A percentile compares a stretch with the other conserved stretches of the same genome.
Evolutionary conservation across 2,888 invertebrate species (phyloP).

Genomic region (Geotrupes spiniger): DNA sequence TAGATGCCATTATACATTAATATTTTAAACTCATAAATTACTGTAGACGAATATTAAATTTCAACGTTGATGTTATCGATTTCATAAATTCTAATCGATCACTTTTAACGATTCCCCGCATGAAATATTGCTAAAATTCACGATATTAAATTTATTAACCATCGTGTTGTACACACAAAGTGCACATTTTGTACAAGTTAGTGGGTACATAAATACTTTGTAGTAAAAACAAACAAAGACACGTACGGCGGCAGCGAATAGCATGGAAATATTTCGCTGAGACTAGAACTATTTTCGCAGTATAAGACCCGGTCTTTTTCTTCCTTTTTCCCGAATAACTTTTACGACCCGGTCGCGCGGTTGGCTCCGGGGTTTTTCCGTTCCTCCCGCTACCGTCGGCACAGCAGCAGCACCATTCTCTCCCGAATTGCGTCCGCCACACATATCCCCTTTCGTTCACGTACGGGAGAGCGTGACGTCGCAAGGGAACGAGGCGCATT

Average conservation of each 20-base stretch:
- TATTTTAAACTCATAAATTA: too few species aligned
- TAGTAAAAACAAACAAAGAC: too few species aligned
- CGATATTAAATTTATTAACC: too few species aligned
- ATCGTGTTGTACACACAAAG: too few species aligned
- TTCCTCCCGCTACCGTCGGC: conserved; percentile 30
- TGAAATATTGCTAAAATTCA: too few species aligned
- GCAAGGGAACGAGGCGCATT: conserved; percentile 11
- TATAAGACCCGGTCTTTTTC: conserved; percentile 38
- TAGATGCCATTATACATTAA: too few species aligned
- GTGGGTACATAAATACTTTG: too few species aligned
- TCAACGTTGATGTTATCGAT: too few species aligned
- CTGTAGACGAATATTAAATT: too few species aligned
- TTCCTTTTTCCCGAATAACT: conserved; percentile 35
- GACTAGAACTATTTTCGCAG: conserved; percentile 40
- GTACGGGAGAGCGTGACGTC: not conserved
- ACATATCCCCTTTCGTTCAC: conserved; percentile 4
- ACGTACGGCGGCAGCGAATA: conserved; percentile 19
- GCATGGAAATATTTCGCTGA: conserved; percentile 37
- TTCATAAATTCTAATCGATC: too few species aligned
- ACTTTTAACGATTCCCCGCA: too few species aligned
- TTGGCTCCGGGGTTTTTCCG: conserved; percentile 40
- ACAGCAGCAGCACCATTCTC: conserved; percentile 20
- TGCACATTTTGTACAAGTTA: too few species aligned
- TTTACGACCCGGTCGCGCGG: conserved; percentile 43
- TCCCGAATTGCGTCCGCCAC: not conserved